Evolutionary conservation across 1,140 invertebrate species (phyloP), one percentile per base, ranked within the genome.

Genomic region (Episyrphus balteatus): DNA sequence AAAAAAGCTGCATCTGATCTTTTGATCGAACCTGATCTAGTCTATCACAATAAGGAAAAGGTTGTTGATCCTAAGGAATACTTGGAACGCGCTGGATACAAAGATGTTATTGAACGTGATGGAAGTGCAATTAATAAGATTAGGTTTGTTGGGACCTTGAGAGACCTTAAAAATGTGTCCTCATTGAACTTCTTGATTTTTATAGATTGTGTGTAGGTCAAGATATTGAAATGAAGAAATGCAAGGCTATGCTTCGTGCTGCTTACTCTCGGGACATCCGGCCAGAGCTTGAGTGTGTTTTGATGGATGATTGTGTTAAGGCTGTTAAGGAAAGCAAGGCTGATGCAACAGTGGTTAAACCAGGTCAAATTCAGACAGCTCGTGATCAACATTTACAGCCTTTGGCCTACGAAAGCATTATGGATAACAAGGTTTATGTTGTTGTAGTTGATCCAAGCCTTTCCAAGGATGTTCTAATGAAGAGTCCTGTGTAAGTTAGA

Each of bases 81-180:
- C 47, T 62, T 86, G 44, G 75, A 74, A 47, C 77, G 79, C 50
- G 79, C 82, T 2, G 84, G 86, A 62, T 88, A 86, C 56, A 75
- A 79, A 37, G 80, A 84, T 53, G 83, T 87, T n/a, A 84, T 89
- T 50, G 84, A 86, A 52, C 75, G 84, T 18, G 65, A 68, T 18
- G 65, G 64, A 42, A 59, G 59, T 37, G 59, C 56, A 45, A 59
- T 62, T 7, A 43, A 62, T 5, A 68, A 67, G n/a, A 42, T 42
- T 6, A 3, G 21, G 21, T 26, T 26, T 5, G 21, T 26, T n/a
- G n/a, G n/a, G n/a, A n/a, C n/a, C n/a, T 26, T 26, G 3, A 26
- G 21, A 26, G n/a, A n/a, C n/a, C n/a, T n/a, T n/a, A n/a, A 26
- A 26, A 26, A 26, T 26, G 21, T 5, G 21, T 26, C 8, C 21